Evolutionary conservation across 2,797 vertebrate genomes (phyloP).

Genomic region (Brotogeris chrysoptera): DNA sequence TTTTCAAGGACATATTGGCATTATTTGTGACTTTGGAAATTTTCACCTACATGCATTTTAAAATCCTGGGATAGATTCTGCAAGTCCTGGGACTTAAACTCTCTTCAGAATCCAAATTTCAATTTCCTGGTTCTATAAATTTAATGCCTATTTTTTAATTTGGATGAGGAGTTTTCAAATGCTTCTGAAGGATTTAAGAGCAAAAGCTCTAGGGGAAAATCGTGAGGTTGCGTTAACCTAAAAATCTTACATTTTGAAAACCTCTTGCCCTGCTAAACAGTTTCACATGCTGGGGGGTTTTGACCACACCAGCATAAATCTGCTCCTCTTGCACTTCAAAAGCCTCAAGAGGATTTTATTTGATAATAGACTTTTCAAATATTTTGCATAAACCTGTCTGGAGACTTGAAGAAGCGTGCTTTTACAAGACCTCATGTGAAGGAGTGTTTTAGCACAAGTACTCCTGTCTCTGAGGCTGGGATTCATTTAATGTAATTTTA

Average conservation of each 20-base stretch:
- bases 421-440: neutral
- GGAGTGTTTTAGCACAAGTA: neutral
- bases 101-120: neutral
- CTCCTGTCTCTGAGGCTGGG: neutral
- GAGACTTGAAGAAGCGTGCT: neutral
- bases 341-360: neutral
- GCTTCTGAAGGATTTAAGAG: neutral
- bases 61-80: neutral
- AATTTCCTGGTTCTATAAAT: neutral
- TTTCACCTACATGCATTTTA: neutral
- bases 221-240: neutral
- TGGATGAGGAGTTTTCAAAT: neutral
- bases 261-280: neutral
- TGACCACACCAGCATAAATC: neutral
- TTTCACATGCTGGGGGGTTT: neutral
- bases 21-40: neutral
- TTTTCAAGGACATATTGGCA: neutral
- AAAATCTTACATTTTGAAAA: constrained; percentile 7
- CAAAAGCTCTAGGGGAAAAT: neutral
- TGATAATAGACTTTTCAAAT: constrained; percentile 6
- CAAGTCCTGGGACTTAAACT: neutral
- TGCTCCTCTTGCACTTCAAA: constrained; percentile 5
- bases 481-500: constrained; percentile 8
- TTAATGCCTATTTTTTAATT: neutral
- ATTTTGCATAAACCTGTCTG: neutral